A percentile compares a stretch with the other conserved stretches of the same genome.
Evolutionary conservation across 2,888 invertebrate species (phyloP).

Genomic region (Eristalinus aeneus): DNA sequence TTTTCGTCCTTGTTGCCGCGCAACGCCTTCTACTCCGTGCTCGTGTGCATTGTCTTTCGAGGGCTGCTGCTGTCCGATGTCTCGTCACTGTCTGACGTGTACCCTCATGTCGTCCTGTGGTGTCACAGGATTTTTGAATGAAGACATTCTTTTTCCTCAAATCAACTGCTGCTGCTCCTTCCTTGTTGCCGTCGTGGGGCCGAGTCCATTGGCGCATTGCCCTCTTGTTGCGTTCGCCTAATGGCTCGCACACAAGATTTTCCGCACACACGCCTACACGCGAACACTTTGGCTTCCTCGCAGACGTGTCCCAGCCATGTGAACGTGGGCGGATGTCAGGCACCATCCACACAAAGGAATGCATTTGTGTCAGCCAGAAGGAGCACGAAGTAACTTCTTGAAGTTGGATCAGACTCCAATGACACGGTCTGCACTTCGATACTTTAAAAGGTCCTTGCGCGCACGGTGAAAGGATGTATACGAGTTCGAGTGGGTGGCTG

Average conservation of each 20-base stretch:
- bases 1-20: slow-evolving; percentile 41
- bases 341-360: background rate
- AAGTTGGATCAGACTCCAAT: slow-evolving; percentile 32
- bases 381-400: slow-evolving; percentile 41
- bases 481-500: background rate
- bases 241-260: slow-evolving; percentile 18
- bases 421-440: slow-evolving; percentile 30
- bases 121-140: slow-evolving; percentile 31
- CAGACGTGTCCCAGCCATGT: background rate
- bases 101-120: slow-evolving; percentile 2
- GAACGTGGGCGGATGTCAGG: background rate
- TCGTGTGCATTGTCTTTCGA: slow-evolving; percentile 33
- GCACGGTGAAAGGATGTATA: slow-evolving; percentile 11
- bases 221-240: slow-evolving; percentile 36
- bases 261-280: background rate
- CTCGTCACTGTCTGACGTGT: slow-evolving; percentile 59
- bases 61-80: slow-evolving; percentile 48
- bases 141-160: background rate
- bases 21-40: no score
- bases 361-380: background rate
- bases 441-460: background rate
- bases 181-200: background rate
- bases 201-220: background rate
- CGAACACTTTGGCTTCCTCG: slow-evolving; percentile 50
- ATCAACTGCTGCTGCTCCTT: background rate